Base-by-base conservation (phyloP, 1,140 invertebrate genomes). In the Cydia pomonella region DNA sequence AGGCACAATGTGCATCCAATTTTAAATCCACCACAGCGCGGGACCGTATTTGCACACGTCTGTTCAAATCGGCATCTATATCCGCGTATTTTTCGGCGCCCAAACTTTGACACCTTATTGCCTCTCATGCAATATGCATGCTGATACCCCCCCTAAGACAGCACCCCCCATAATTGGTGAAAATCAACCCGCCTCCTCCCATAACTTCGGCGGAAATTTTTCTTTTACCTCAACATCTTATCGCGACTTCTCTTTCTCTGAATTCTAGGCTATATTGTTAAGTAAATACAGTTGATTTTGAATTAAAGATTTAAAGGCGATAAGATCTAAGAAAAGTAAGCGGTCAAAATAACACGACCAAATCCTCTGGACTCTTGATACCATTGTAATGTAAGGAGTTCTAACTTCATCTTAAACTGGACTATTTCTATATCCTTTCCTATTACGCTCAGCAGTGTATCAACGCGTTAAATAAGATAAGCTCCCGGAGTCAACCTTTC, bases 81-180 rank as follows among this genome's bases (percentile, higher is more conserved):
- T 18, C n/a, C 76, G 76, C 47, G 50, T 75, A 75, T 75, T 82
- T 81, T 82, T 81, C 76, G 73, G 72, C 73, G 64, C 78, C 79
- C 77, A 84, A 87, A 69, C 81, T 87, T 90, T 87, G 84, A 84
- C 87, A 88, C 82, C 82, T 87, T 90, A 90, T 90, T 88, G 83
- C 77, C 71, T 77, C 85, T 88, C 88, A 89, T 89, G 87, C 84
- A 90, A 88, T 90, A 90, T 90, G 86, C 86, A 89, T 89, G 84
- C 80, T 87, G 80, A 88, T 87, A 82, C 81, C 76, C 29, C 69
- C 79, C 66, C 77, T 21, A 78, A 83, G 79, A 78, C 79, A 79
- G 74, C 81, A 75, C 79, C 81, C 81, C 79, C 71, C 74, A 78
- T 88, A 84, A 88, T 87, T 86, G 84, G 80, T 79, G 80, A 80